These are phyloP conservation scores for Eledone cirrhosa DNA, from an alignment of 2,888 invertebrate genomes.

Conservation along the genomic window DNA sequence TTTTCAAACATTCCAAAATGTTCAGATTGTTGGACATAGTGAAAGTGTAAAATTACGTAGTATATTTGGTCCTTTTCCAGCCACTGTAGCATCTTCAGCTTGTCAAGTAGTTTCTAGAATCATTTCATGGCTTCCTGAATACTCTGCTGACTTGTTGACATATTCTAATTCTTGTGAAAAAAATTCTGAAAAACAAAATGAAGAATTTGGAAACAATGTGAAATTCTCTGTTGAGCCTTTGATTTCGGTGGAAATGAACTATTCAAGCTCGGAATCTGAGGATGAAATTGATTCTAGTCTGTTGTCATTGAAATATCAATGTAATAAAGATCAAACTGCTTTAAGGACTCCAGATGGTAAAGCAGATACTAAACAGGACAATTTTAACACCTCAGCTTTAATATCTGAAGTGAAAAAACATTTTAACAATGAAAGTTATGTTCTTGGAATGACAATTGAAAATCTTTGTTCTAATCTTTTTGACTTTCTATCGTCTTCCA, in stretches of 20 bases:
- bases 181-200: constrained; percentile 49
- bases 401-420: constrained; percentile 45
- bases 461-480: constrained; percentile 60
- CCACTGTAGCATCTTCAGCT: constrained; percentile 58
- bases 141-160: constrained; percentile 40
- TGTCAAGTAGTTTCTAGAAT: constrained; percentile 53
- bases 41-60: constrained; percentile 53
- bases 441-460: constrained; percentile 49
- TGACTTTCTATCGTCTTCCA: constrained; percentile 59
- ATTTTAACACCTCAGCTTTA: constrained; percentile 46
- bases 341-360: constrained; percentile 30
- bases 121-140: constrained; percentile 55
- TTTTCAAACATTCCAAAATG: constrained; percentile 56
- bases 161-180: constrained; percentile 37
- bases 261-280: constrained; percentile 54
- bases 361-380: constrained; percentile 26
- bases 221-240: constrained; percentile 45
- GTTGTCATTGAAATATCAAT: constrained; percentile 47
- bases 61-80: constrained; percentile 63
- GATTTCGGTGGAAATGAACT: constrained; percentile 37
- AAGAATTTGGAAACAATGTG: constrained; percentile 55
- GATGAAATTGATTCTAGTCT: constrained; percentile 42
- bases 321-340: constrained; percentile 29
- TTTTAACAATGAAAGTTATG: constrained; percentile 45
- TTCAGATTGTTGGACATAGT: constrained; percentile 50